phyloP scores from a whole-genome alignment of 2,113 vertebrate species.

The Oryzias celebensis region DNA sequence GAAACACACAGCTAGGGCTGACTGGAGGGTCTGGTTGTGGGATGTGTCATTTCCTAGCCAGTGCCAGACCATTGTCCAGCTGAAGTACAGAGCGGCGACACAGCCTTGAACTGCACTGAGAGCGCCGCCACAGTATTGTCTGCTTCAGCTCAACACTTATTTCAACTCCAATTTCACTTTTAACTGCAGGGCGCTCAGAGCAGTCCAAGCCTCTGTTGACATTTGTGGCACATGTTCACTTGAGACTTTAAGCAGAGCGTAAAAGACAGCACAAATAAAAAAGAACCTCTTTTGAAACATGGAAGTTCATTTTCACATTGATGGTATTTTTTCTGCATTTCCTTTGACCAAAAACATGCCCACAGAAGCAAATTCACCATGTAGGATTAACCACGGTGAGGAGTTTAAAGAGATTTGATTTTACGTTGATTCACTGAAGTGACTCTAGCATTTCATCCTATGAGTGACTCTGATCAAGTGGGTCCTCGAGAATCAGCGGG shows the following conservation, averaged over 20 bases:
- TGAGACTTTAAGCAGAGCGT: background rate
- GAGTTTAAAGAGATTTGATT: background rate
- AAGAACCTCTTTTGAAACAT: background rate
- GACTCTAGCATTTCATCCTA: slow-evolving; percentile 21
- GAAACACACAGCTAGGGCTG: slow-evolving; percentile 13
- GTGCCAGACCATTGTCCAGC: slow-evolving; percentile 69
- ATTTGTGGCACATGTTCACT: slow-evolving; percentile 18
- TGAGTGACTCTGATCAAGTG: slow-evolving; percentile 55
- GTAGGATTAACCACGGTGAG: background rate
- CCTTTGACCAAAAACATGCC: background rate
- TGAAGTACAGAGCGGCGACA: slow-evolving; percentile 64
- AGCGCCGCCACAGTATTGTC: slow-evolving; percentile 63
- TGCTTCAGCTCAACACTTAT: slow-evolving; percentile 44
- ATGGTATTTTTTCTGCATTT: background rate
- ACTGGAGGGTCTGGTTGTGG: slow-evolving; percentile 28
- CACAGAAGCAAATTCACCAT: background rate
- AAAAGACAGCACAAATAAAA: background rate
- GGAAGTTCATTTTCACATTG: background rate
- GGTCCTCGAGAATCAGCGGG: slow-evolving; percentile 67
- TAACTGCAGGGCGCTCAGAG: slow-evolving; percentile 37
- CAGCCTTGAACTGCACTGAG: slow-evolving; percentile 77
- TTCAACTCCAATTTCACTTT: slow-evolving; percentile 57
- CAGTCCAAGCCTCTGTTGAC: slow-evolving; percentile 37
- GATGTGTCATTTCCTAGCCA: slow-evolving; percentile 64
- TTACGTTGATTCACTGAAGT: slow-evolving; percentile 11